Base-by-base conservation (phyloP, 2,797 vertebrate genomes). In the Myiothlypis chrysogaster region DNA sequence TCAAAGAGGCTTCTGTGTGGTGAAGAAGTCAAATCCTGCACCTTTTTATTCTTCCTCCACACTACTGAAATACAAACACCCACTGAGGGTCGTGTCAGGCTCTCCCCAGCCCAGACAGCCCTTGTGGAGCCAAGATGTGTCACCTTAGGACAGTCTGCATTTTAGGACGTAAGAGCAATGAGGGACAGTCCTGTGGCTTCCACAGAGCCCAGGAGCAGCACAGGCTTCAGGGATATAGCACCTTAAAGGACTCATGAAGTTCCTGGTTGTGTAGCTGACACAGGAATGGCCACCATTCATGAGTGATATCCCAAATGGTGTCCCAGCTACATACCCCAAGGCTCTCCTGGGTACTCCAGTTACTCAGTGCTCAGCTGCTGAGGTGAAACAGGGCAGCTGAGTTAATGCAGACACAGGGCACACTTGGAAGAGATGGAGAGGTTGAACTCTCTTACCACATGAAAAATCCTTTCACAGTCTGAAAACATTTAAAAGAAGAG, bases 281-380 rank as follows among this genome's bases (percentile, higher is more conserved):
- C 27, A 46, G 35, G n/a, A 15, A 34, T 2, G 4, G 53, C 8
- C 57, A 50, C 43, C 70, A 56, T 9, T 83, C 12, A 19, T 3
- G 30, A 76, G 47, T 24, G 23, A 46, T 34, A 34, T 15, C 22
- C 23, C 55, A 79, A 0, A 10, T 19, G 34, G 27, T 13, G 24
- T 77, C 43, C 0, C 19, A 27, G 12, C 3, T 16, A 9, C 1
- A 0, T 8, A 44, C 10, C 8, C 43, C 9, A n/a, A 39, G n/a
- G 19, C 11, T 75, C 41, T 81, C 41, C 65, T 4, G 39, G 43
- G 27, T 27, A 9, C 27, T 57, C 56, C 43, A 43, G 59, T 64
- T 23, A 25, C 13, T 59, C 35, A 12, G 0, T 16, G 17, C 35
- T 57, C 35, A 50, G 63, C 43, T 72, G 30, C 35, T 53, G 24